Conservation (phyloP, 2,797 vertebrate genomes). For the Clamator glandarius region DNA sequence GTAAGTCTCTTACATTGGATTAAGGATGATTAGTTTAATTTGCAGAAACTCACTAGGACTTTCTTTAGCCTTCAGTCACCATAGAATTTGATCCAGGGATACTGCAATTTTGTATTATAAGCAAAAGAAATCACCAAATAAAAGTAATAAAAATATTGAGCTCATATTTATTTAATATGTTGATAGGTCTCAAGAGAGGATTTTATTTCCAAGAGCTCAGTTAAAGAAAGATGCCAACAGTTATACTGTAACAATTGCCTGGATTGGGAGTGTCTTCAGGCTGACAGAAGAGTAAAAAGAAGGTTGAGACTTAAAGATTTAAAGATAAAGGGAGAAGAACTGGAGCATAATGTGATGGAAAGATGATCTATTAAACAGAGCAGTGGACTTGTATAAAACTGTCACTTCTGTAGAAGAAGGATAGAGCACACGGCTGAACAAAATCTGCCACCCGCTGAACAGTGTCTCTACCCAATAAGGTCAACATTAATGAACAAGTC, state of each 20-base stretch:
- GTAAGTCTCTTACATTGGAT: neutral
- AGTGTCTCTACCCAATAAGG: neutral
- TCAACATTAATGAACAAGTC: conserved; percentile 61
- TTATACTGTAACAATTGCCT: neutral
- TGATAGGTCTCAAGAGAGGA: neutral
- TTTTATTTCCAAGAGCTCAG: conserved; percentile 5
- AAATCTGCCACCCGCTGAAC: conserved; percentile 15
- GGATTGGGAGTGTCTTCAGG: neutral
- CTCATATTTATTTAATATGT: conserved; percentile 28
- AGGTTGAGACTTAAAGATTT: conserved; percentile 24
- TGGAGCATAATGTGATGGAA: neutral
- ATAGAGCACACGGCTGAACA: conserved; percentile 29
- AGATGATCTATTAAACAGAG: conserved; percentile 57
- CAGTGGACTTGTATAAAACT: conserved; percentile 41
- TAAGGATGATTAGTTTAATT: neutral
- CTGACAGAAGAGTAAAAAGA: conserved; percentile 12
- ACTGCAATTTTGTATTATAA: neutral
- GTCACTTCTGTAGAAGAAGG: neutral
- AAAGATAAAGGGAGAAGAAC: conserved; percentile 34
- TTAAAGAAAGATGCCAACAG: neutral
- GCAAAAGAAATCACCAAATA: conserved; percentile 20
- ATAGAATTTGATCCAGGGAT: neutral
- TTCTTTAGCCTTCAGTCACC: neutral
- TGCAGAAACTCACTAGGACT: neutral
- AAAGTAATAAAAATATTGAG: neutral